Conservation (phyloP, 2,113 vertebrate genomes). For the Mirza zaza region DNA sequence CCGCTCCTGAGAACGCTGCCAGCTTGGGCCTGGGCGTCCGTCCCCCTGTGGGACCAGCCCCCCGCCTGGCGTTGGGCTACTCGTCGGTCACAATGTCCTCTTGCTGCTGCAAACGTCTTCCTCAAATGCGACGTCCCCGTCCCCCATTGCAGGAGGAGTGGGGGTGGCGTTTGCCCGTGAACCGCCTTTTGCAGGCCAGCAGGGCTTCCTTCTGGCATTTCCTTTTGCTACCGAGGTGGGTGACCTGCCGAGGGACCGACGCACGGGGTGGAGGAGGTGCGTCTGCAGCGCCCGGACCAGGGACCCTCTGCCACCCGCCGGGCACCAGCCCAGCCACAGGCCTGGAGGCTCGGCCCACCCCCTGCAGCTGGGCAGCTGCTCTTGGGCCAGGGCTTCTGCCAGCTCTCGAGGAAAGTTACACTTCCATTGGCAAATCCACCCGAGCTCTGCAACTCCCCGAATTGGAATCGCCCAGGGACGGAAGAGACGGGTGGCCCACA, state of each 20-base stretch:
- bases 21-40: background rate
- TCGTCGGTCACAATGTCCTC: constrained; percentile 29
- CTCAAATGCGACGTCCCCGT: constrained; percentile 44
- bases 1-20: constrained; percentile 51
- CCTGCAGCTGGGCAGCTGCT: background rate
- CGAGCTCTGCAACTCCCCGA: background rate
- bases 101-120: constrained; percentile 67
- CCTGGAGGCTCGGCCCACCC: accelerated
- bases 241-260: background rate
- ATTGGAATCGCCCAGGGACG: background rate
- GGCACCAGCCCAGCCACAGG: accelerated
- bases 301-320: background rate
- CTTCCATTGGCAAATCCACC: background rate
- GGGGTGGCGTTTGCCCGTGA: background rate
- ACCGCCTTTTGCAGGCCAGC: constrained; percentile 42
- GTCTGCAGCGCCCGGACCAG: background rate
- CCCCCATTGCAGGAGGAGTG: constrained; percentile 36
- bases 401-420: background rate
- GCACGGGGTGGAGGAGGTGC: background rate
- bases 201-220: background rate
- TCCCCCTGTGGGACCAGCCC: background rate
- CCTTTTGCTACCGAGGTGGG: background rate
- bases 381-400: background rate
- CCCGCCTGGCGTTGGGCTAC: background rate
- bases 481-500: accelerated